phyloP scores from a whole-genome alignment of 2,888 invertebrate species.

The Tribolium freemani region DNA sequence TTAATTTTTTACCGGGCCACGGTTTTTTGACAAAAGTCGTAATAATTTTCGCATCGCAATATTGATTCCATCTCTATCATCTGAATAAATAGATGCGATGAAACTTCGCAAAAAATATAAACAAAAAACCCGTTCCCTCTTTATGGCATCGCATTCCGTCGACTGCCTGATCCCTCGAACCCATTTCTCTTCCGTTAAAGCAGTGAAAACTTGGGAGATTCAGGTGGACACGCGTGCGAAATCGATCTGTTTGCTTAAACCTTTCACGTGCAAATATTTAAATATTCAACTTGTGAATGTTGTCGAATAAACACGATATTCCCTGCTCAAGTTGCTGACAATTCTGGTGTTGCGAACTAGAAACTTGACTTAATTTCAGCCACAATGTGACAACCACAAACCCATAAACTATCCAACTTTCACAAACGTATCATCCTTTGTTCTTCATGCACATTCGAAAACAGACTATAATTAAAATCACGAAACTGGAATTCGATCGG shows the following conservation, averaged over 20 bases:
- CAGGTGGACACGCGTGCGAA: background rate
- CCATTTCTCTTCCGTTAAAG: background rate
- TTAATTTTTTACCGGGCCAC: too few species aligned
- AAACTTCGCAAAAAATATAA: background rate
- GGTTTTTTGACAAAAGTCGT: too few species aligned
- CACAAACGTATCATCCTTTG: slow-evolving; percentile 42
- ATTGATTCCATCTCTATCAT: background rate
- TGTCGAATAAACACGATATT: slow-evolving; percentile 27
- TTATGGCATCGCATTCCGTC: background rate
- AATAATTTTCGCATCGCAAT: background rate
- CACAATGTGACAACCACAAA: slow-evolving; percentile 44
- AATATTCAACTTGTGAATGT: slow-evolving; percentile 15
- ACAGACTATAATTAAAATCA: slow-evolving; percentile 19
- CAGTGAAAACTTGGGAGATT: background rate
- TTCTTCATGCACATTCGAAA: slow-evolving; percentile 30
- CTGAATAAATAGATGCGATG: background rate
- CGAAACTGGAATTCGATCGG: background rate
- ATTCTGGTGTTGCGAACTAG: slow-evolving; percentile 25
- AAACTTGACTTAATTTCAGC: slow-evolving; percentile 41
- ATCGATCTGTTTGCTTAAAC: slow-evolving; percentile 2
- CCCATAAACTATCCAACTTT: slow-evolving; percentile 45
- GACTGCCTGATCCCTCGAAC: background rate
- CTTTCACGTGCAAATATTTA: slow-evolving; percentile 4
- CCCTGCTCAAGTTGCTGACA: slow-evolving; percentile 31
- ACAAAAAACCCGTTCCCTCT: background rate